Evolutionary conservation across 2,113 vertebrate genomes (phyloP).

Genomic region (Pheucticus melanocephalus): DNA sequence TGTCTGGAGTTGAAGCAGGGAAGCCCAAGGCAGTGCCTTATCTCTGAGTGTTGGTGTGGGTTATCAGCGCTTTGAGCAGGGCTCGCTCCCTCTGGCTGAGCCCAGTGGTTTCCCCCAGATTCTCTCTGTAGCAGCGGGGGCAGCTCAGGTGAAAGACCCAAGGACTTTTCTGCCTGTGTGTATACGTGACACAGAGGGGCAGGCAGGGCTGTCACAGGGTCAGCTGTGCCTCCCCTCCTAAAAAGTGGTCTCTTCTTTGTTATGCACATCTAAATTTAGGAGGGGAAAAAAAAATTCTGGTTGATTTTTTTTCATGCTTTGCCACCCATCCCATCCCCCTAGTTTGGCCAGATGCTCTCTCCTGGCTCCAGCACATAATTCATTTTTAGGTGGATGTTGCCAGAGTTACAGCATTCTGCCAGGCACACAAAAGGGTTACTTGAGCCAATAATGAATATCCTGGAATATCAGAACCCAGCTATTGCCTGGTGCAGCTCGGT

Average conservation of each 20-base stretch:
- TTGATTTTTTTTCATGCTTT: neutral
- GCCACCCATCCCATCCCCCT: neutral
- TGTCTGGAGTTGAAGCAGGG: neutral
- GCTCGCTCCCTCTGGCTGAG: neutral
- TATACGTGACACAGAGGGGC: neutral
- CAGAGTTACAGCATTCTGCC: neutral
- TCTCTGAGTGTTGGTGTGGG: neutral
- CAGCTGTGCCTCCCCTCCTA: neutral
- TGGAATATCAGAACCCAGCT: neutral
- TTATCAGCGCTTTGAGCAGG: neutral
- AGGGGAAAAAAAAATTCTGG: neutral
- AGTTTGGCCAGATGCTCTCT: neutral
- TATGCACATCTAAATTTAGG: neutral
- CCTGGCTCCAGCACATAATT: neutral
- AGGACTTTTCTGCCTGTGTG: neutral
- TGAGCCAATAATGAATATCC: neutral
- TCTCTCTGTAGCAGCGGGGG: neutral
- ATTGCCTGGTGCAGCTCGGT: neutral
- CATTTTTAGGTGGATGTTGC: neutral
- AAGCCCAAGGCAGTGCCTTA: neutral
- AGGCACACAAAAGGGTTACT: neutral
- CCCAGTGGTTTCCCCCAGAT: neutral
- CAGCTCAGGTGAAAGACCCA: conserved; percentile 37
- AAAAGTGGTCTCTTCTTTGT: neutral
- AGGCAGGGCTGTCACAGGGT: neutral